Evolutionary conservation across 2,113 vertebrate genomes (phyloP).

Genomic region (Gadus macrocephalus): DNA sequence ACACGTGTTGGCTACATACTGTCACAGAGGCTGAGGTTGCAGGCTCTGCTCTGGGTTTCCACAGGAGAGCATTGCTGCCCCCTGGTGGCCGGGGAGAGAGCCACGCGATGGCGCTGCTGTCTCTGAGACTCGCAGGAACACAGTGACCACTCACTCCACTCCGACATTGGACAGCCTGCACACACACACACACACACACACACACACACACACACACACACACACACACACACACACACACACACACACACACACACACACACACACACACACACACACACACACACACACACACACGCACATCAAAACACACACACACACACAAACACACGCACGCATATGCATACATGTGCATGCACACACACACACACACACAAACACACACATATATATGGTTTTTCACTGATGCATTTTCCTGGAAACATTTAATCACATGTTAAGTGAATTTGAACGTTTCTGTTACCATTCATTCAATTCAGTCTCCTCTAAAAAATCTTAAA

Average conservation of each 20-base stretch:
- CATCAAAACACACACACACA: not conserved
- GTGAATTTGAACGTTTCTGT: not conserved
- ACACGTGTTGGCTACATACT: conserved; percentile 42
- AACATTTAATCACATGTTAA: not conserved
- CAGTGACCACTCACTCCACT: conserved; percentile 75
- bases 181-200: conserved; percentile 4
- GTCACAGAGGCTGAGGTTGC: conserved; percentile 63
- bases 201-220: not conserved
- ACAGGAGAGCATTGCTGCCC: conserved; percentile 72
- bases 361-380: not conserved
- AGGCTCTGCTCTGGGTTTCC: conserved; percentile 66
- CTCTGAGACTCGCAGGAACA: conserved; percentile 73
- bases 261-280: too few species aligned
- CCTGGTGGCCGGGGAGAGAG: conserved; percentile 55
- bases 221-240: not conserved
- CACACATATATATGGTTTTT: not conserved
- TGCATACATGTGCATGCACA: too few species aligned
- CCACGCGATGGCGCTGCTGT: conserved; percentile 75
- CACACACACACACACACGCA: too few species aligned
- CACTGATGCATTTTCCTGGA: not conserved
- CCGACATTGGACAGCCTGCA: conserved; percentile 72
- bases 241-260: not conserved
- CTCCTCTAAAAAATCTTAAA: too few species aligned
- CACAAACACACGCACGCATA: not conserved
- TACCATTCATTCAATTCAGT: too few species aligned